Conservation (phyloP, 2,888 invertebrate species). For the Harpalus rufipes region DNA sequence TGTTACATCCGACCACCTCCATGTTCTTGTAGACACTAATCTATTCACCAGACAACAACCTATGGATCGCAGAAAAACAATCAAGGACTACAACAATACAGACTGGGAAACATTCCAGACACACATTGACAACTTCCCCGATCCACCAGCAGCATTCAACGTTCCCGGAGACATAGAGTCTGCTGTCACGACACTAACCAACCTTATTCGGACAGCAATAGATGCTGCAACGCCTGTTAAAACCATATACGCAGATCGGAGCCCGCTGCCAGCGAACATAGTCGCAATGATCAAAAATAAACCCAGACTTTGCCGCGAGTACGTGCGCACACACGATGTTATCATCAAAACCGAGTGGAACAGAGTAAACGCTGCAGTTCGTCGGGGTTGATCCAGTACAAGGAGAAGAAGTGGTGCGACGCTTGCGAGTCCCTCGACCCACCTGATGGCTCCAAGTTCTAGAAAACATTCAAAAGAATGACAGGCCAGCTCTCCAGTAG, state of each 20-base stretch:
- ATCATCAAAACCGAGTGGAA: constrained; percentile 15
- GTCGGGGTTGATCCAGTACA: not conserved
- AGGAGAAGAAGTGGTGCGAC: not conserved
- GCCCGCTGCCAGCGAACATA: not conserved
- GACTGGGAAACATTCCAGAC: not conserved
- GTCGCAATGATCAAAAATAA: constrained; percentile 25
- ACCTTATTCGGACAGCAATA: not conserved
- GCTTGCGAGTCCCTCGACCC: not conserved
- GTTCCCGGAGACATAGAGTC: not conserved
- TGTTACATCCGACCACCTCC: not conserved
- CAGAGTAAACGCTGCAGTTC: constrained; percentile 3
- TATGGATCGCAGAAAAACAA: not conserved
- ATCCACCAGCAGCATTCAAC: not conserved
- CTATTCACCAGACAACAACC: not conserved
- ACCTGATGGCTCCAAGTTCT: not conserved
- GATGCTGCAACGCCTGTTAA: not conserved
- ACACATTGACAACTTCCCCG: not conserved
- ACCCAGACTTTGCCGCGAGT: not conserved
- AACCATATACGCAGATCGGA: not conserved
- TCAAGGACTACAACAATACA: not conserved
- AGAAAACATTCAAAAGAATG: too few species aligned
- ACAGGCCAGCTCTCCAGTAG: too few species aligned
- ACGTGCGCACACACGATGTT: not conserved
- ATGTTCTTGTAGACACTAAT: not conserved
- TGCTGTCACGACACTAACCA: not conserved